Evolutionary conservation across 2,888 invertebrate species (phyloP).

Genomic region (Pachliopta kotzebuea): DNA sequence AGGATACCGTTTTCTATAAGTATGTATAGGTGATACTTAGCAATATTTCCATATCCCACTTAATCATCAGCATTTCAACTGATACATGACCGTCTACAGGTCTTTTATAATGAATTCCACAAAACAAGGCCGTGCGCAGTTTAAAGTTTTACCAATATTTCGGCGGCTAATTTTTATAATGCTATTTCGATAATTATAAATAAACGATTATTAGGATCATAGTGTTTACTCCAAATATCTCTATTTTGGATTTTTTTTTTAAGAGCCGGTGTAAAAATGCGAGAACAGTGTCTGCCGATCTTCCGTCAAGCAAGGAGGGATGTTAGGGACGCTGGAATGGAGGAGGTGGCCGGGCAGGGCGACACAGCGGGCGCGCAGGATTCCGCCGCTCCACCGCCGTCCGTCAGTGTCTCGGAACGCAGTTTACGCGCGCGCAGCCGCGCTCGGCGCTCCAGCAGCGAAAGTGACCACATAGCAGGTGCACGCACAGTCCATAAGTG

Average conservation of each 20-base stretch:
- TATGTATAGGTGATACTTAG: constrained; percentile 39
- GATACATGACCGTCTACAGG: background rate
- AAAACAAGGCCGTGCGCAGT: too few relatives aligned
- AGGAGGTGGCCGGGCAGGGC: constrained; percentile 52
- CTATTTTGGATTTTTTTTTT: background rate
- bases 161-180: too few relatives aligned
- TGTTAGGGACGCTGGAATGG: constrained; percentile 82
- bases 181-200: too few relatives aligned
- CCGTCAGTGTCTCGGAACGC: constrained; percentile 28
- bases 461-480: constrained; percentile 47
- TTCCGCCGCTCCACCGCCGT: constrained; percentile 29
- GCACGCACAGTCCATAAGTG: background rate
- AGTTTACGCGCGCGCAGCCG: constrained; percentile 32
- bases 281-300: constrained; percentile 91
- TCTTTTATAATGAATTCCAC: too few relatives aligned
- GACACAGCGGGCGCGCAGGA: constrained; percentile 38
- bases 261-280: constrained; percentile 91
- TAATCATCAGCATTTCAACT: background rate
- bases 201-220: too few relatives aligned
- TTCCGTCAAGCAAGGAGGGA: constrained; percentile 90
- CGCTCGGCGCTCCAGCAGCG: constrained; percentile 36
- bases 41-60: background rate
- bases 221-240: background rate
- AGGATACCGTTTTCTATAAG: constrained; percentile 96
- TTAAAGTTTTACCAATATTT: too few relatives aligned